phyloP scores from a whole-genome alignment of 2,113 vertebrate genomes.

The Nerophis lumbriciformis region DNA sequence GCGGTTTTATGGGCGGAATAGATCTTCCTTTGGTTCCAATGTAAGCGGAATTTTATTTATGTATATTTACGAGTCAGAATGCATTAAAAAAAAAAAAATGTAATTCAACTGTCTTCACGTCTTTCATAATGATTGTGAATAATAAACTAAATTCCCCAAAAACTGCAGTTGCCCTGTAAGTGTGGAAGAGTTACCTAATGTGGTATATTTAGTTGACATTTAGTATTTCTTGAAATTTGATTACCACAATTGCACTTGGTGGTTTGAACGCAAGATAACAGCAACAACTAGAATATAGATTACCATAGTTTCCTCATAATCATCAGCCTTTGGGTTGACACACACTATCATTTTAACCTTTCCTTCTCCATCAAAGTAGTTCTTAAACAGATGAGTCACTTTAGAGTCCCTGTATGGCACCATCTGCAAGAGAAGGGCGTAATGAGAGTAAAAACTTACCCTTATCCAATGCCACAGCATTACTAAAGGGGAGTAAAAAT shows the following conservation, averaged over 20 bases:
- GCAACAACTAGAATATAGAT: constrained; percentile 16
- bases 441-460: not conserved
- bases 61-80: no score
- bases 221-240: not conserved
- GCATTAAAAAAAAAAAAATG: no score
- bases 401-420: constrained; percentile 97
- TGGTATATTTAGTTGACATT: not conserved
- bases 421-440: constrained; percentile 75
- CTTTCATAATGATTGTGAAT: no score
- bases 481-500: not conserved
- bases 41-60: no score
- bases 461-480: not conserved
- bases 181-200: no score
- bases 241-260: not conserved
- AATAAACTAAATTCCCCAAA: no score
- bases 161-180: no score
- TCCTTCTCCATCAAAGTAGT: constrained; percentile 96
- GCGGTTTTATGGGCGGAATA: no score
- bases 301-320: constrained; percentile 96
- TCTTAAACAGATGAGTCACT: constrained; percentile 96
- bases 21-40: no score
- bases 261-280: not conserved
- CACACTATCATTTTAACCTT: constrained; percentile 96
- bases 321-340: constrained; percentile 93
- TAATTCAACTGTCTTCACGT: no score